Conservation (phyloP, 2,888 invertebrate genomes). For the Lycaena phlaeas region DNA sequence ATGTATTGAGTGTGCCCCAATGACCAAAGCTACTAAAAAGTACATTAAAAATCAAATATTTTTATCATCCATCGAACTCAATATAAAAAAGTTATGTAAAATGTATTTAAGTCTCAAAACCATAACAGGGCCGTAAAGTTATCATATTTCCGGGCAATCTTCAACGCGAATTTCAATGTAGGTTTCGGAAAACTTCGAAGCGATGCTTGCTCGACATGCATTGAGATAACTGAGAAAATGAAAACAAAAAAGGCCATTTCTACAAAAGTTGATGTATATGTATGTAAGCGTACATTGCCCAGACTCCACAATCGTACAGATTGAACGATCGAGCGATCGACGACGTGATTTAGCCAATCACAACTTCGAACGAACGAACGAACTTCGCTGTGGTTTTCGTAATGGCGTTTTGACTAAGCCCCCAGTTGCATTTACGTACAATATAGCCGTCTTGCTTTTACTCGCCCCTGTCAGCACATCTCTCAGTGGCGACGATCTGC, state of each 20-base stretch:
- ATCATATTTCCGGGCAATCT: constrained; percentile 2
- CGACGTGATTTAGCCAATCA: too few relatives aligned
- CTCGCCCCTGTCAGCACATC: too few relatives aligned
- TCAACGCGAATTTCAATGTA: constrained; percentile 3
- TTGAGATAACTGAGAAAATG: background rate
- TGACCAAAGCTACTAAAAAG: background rate
- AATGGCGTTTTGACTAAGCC: too few relatives aligned
- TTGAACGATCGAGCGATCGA: too few relatives aligned
- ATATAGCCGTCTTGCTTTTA: too few relatives aligned
- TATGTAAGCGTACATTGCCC: too few relatives aligned
- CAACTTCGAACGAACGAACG: too few relatives aligned
- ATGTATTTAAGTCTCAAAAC: background rate
- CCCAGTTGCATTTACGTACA: too few relatives aligned
- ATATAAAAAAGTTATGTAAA: constrained; percentile 5
- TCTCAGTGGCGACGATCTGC: too few relatives aligned
- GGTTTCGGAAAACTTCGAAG: constrained; percentile 1
- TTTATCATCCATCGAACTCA: background rate
- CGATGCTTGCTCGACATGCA: constrained; percentile 2
- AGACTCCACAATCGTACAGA: too few relatives aligned
- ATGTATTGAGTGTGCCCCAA: background rate
- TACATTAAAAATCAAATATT: background rate
- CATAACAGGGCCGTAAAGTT: constrained; percentile 3
- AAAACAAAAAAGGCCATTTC: background rate
- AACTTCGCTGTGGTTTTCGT: too few relatives aligned
- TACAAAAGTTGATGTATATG: too few relatives aligned